Base-by-base conservation (phyloP, 2,113 vertebrate species). In the Ranitomeya variabilis region DNA sequence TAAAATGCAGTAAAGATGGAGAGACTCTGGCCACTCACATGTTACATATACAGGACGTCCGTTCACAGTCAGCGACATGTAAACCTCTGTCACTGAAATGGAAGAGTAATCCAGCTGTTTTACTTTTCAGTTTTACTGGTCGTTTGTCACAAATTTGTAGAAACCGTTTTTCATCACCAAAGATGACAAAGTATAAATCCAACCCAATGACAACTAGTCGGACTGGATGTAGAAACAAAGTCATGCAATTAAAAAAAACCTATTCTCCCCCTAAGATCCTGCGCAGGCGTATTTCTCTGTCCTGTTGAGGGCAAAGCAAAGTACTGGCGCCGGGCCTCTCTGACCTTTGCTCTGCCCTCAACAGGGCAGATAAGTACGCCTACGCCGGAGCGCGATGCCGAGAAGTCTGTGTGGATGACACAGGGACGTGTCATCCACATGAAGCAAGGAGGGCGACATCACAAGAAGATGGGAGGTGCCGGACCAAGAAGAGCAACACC, bases 31-130 rank as follows among this genome's bases (percentile, higher is more conserved):
- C 59, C 16, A 1, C 37, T 66, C 8, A 16, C 31, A 51, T 82
- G 45, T 66, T 83, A 51, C 10, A 83, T 64, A 83, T 11, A 66
- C 51, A 55, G 13, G 8, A 84, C 64, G 55, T 84, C 82, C 64
- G 51, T 5, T 19, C 52, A 14, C 23, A 69, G 21, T 69, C 37
- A 64, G 57, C 19, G 21, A 2, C 64, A 84, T 55, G 51, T 83
- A 84, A 57, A 69, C 4, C n/a, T 21, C 9, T 71, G 66, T 55
- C 66, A 55, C 64, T 69, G 7, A 11, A 71, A 10, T 15, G 7
- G 4, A n/a, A 55, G 14, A 16, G 2, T 71, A 71, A 8, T 10
- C n/a, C 82, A 69, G 66, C 64, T 84, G 82, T 64, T 51, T 23
- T 23, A 52, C 18, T 26, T 15, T 64, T 51, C 21, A 13, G 31